Evolutionary conservation across 2,113 vertebrate genomes (phyloP).

Genomic region (Gadus macrocephalus): DNA sequence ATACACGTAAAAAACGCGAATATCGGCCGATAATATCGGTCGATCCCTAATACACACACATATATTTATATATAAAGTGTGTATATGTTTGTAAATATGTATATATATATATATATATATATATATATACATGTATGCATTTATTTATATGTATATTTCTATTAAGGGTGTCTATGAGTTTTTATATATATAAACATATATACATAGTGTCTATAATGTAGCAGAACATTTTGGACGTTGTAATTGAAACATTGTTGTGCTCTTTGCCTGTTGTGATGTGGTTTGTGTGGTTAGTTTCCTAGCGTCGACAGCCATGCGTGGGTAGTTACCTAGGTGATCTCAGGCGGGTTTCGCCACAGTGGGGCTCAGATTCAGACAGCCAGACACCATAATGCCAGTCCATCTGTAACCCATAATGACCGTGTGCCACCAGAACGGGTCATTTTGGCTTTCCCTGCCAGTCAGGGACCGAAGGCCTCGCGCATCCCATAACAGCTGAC

Average conservation of each 20-base stretch:
- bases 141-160: too few species aligned
- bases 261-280: conserved; percentile 55
- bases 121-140: too few species aligned
- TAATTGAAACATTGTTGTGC: conserved; percentile 38
- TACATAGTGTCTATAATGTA: conserved; percentile 2
- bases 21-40: too few species aligned
- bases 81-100: too few species aligned
- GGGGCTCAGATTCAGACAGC: conserved; percentile 65
- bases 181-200: conserved; percentile 12
- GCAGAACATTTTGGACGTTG: conserved; percentile 50
- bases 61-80: too few species aligned
- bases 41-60: too few species aligned
- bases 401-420: conserved; percentile 67
- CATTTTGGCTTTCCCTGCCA: conserved; percentile 64
- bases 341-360: conserved; percentile 64
- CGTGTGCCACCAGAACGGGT: conserved; percentile 62
- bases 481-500: conserved; percentile 56
- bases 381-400: conserved; percentile 70
- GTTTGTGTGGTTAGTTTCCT: conserved; percentile 59
- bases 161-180: too few species aligned
- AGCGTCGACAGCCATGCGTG: conserved; percentile 50
- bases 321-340: conserved; percentile 66
- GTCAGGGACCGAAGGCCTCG: conserved; percentile 43
- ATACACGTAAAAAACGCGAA: too few species aligned
- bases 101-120: too few species aligned